Percentiles rank a stretch among this genome's conserved stretches.
These are phyloP conservation scores for Botrylloides violaceus DNA, from an alignment of 23 tunicate species.

Conservation along the genomic window DNA sequence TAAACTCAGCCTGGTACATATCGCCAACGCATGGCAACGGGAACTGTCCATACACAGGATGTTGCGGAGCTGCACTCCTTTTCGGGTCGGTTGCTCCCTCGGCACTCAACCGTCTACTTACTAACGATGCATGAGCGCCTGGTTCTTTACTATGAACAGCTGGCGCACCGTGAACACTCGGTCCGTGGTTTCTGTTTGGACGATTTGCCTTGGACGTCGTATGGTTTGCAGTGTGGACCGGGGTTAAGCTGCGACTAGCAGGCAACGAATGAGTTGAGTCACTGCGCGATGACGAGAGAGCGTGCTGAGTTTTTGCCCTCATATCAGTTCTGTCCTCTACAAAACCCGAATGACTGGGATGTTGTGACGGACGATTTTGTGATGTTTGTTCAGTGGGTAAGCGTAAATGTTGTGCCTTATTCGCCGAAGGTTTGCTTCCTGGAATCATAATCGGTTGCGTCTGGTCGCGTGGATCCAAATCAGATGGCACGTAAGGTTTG, in stretches of 20 bases:
- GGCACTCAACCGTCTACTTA: conserved; percentile 4
- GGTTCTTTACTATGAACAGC: conserved; percentile 12
- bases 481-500: background rate
- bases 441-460: background rate
- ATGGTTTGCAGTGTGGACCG: conserved; percentile 7
- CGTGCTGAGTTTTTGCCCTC: background rate
- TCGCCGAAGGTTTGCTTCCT: background rate
- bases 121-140: background rate
- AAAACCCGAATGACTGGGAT: background rate
- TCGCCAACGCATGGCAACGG: background rate
- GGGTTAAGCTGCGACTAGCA: conserved; percentile 21
- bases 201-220: background rate
- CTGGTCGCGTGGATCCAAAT: background rate
- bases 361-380: background rate
- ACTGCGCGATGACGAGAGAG: no score
- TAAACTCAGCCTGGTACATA: conserved; percentile 3
- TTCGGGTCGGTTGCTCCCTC: background rate
- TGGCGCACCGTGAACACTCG: background rate
- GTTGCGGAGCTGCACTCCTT: background rate
- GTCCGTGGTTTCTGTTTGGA: background rate
- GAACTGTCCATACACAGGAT: background rate
- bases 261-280: conserved; percentile 22
- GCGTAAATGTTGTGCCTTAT: background rate
- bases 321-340: background rate
- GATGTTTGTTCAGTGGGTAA: background rate